Evolutionary conservation across 1,140 invertebrate species (phyloP).

Genomic region (Gonatopus flavifemur): DNA sequence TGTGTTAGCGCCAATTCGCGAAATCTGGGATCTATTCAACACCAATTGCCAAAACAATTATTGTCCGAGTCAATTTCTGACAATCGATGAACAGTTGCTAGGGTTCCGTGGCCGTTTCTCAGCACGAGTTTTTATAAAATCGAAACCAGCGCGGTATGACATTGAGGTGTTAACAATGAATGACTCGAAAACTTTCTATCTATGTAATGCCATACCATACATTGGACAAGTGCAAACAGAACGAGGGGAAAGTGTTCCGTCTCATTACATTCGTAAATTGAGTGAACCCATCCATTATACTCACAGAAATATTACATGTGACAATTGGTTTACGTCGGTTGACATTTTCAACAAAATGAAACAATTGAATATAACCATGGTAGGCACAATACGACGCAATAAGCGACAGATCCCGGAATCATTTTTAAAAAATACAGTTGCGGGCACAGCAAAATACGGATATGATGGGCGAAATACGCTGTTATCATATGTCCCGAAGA

Average conservation of each 20-base stretch:
- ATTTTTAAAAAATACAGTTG: not conserved
- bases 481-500: slow-evolving; percentile 31
- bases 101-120: too few species aligned
- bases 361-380: slow-evolving; percentile 31
- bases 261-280: too few species aligned
- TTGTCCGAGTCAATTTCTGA: slow-evolving; percentile 10
- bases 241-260: not conserved
- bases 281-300: too few species aligned
- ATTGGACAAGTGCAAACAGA: slow-evolving; percentile 18
- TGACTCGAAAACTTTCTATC: slow-evolving; percentile 21
- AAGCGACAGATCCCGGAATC: slow-evolving; percentile 31
- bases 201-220: slow-evolving; percentile 35
- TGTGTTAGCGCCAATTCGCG: slow-evolving; percentile 17
- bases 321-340: too few species aligned
- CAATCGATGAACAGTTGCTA: slow-evolving; percentile 17
- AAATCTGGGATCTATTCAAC: slow-evolving; percentile 17
- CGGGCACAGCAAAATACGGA: slow-evolving; percentile 7
- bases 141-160: slow-evolving; percentile 40
- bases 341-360: too few species aligned
- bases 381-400: slow-evolving; percentile 37
- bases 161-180: slow-evolving; percentile 37
- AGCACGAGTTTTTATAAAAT: slow-evolving; percentile 39
- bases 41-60: slow-evolving; percentile 14
- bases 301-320: too few species aligned
- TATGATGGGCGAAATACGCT: slow-evolving; percentile 28